phyloP scores from a whole-genome alignment of 1,140 invertebrate genomes.

The Ephestia elutella region DNA sequence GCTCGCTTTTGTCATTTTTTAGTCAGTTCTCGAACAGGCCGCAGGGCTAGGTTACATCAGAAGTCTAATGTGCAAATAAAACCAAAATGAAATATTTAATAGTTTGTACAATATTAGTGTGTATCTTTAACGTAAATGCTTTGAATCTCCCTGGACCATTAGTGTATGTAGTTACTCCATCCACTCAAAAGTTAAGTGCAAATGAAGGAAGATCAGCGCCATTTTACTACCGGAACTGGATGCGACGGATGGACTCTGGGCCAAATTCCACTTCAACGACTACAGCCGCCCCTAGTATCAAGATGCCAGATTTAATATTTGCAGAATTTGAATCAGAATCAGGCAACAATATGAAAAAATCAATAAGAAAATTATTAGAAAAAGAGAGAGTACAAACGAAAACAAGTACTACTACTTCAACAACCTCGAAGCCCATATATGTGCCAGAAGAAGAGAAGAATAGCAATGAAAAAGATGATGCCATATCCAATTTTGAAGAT shows the following conservation, averaged over 20 bases:
- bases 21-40: conserved; percentile 37
- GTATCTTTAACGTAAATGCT: conserved; percentile 29
- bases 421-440: conserved; percentile 50
- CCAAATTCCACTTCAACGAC: conserved; percentile 34
- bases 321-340: conserved; percentile 60
- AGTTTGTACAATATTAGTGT: conserved; percentile 32
- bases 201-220: conserved; percentile 47
- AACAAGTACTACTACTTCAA: conserved; percentile 25
- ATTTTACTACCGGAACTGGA: conserved; percentile 67
- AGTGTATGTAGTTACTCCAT: conserved; percentile 63
- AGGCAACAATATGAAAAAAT: conserved; percentile 47
- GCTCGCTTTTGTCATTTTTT: conserved; percentile 42
- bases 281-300: conserved; percentile 29
- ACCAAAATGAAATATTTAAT: conserved; percentile 40
- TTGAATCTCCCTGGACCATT: conserved; percentile 47
- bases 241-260: conserved; percentile 53
- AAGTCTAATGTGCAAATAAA: conserved; percentile 27
- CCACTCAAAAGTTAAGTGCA: conserved; percentile 33
- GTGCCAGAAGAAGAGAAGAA: conserved; percentile 44
- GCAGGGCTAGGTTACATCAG: conserved; percentile 20
- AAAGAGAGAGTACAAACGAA: conserved; percentile 43
- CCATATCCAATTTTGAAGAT: conserved; percentile 21
- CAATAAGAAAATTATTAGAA: conserved; percentile 55
- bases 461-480: conserved; percentile 33
- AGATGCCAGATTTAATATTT: conserved; percentile 65